A percentile compares a stretch with the other conserved stretches of the same genome.
Evolutionary conservation across 2,113 vertebrate genomes (phyloP).

Genomic region (Lepisosteus osseus): DNA sequence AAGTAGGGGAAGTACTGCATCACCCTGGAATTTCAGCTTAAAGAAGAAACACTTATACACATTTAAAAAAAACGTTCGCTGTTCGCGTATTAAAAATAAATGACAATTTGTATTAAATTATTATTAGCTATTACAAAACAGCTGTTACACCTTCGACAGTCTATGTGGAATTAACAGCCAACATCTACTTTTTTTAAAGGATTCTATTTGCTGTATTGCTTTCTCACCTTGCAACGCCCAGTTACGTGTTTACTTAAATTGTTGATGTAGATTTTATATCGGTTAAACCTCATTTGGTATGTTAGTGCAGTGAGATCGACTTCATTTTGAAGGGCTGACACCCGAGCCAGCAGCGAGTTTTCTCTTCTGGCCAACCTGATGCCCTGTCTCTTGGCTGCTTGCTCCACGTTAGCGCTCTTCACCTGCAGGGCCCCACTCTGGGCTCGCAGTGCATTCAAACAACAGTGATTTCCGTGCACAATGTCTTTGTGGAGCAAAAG

Average conservation of each 20-base stretch:
- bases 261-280: slow-evolving; percentile 62
- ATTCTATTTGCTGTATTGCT: too few species aligned
- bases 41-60: too few species aligned
- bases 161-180: too few species aligned
- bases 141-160: too few species aligned
- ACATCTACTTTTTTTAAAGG: too few species aligned
- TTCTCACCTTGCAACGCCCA: slow-evolving; percentile 62
- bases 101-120: too few species aligned
- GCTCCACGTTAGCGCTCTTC: slow-evolving; percentile 40
- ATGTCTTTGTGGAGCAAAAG: slow-evolving; percentile 20
- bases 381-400: slow-evolving; percentile 44
- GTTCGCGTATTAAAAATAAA: too few species aligned
- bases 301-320: slow-evolving; percentile 53
- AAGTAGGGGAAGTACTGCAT: too few species aligned
- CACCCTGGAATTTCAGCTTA: too few species aligned
- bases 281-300: slow-evolving; percentile 61
- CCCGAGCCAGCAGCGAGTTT: slow-evolving; percentile 60
- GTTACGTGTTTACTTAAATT: slow-evolving; percentile 54
- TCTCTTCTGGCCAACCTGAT: slow-evolving; percentile 61
- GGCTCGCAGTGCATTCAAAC: slow-evolving; percentile 45
- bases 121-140: too few species aligned
- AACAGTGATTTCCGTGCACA: slow-evolving; percentile 35
- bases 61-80: too few species aligned
- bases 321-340: slow-evolving; percentile 55
- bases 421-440: slow-evolving; percentile 38